phyloP scores from a whole-genome alignment of 2,113 vertebrate genomes.

The Arizona elegans region DNA sequence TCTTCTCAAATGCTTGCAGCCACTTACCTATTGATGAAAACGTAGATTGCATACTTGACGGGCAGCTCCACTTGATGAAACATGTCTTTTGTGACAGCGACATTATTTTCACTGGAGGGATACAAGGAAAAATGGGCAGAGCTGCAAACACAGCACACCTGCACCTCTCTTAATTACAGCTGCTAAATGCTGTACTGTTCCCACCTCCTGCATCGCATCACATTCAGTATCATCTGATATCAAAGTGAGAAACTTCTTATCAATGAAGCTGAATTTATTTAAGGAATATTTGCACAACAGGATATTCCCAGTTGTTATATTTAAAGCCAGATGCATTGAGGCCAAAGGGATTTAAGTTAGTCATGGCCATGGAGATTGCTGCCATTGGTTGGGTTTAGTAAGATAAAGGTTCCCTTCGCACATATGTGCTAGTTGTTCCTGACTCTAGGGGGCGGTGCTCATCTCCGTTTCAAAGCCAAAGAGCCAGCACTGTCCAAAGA shows the following conservation, averaged over 20 bases:
- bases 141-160: not conserved
- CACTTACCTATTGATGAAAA: conserved; percentile 47
- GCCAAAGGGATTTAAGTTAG: not conserved
- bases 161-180: not conserved
- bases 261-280: not conserved
- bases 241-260: not conserved
- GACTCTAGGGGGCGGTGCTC: too few species aligned
- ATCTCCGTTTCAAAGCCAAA: too few species aligned
- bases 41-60: conserved; percentile 42
- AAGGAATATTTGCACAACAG: too few species aligned
- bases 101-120: conserved; percentile 51
- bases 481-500: too few species aligned
- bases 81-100: not conserved
- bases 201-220: not conserved
- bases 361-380: not conserved
- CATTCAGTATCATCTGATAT: not conserved
- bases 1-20: not conserved
- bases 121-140: not conserved
- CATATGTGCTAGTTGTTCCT: too few species aligned
- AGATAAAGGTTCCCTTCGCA: too few species aligned
- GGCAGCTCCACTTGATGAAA: conserved; percentile 33
- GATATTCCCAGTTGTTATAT: not conserved
- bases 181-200: not conserved
- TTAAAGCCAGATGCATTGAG: not conserved
- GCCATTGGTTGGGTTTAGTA: not conserved